Evolutionary conservation across 2,888 invertebrate genomes (phyloP), one percentile per base, ranked within the genome.

Genomic region (Aphodius sticticus): DNA sequence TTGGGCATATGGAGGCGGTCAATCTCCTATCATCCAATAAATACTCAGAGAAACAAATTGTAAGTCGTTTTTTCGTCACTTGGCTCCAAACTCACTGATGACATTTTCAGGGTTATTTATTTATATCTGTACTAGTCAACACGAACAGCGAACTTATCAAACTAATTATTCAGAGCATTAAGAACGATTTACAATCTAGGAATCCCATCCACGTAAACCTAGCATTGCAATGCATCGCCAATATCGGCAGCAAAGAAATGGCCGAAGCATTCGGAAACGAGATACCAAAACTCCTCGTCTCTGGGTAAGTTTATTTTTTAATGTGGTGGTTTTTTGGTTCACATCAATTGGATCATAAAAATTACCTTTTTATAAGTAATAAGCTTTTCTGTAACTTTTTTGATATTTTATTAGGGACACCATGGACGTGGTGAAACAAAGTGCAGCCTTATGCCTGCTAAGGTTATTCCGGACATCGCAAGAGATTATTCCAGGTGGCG

Each of bases 1-100:
- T 99, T 90, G 99, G 99, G 83, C 99, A 99, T 91, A 99, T 99
- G 99, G 99, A 99, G 91, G 99, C 99, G 77, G 99, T 99, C 85
- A 99, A 99, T 90, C 92, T 99, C 84, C 93, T 99, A 81, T 99
- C 99, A 83, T 99, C 99, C 82, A 99, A 99, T 90, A 99, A 99
- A 92, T 99, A 99, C 91, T 99, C 99, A 77, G 99, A 99, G 90
- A 99, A 99, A 92, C 99, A 99, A 93, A 99, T 99, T 91, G 97
- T 95, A 91, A 92, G 93, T 91, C 81, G 80, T 76, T 69, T 15
- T 69, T 70, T 70, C 7, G 26, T 37, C 15, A 16, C 70, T 53
- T 69, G 26, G 26, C 26, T 26, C 26, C 26, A 26, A 26, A 26
- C 26, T 26, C 26, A 26, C 26, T 3, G 26, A 36, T 77, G 0